Evolutionary conservation across 1,140 invertebrate species (phyloP), one percentile per base, ranked within the genome.

Genomic region (Medauroidea extradentata): DNA sequence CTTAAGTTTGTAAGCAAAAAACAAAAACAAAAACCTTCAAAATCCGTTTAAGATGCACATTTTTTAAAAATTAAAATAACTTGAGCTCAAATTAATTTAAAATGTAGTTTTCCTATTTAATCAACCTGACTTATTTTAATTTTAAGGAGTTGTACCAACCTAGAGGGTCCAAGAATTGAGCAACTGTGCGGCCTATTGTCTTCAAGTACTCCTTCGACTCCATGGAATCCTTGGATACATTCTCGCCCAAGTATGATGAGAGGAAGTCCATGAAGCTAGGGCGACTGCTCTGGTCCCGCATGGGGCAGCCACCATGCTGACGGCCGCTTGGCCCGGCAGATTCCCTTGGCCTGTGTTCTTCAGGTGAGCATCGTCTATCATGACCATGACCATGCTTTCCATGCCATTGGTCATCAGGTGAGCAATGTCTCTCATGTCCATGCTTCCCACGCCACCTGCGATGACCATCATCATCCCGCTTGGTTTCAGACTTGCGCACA

Each of bases 131-230:
- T 43, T 1, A 43, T 19, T 11, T 43, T 19, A 43, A n/a, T 16
- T 3, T 13, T 41, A 14, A 13, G 16, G 39, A 41, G 39, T 48
- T 9, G 8, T 19, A n/a, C 56, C 27, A 27, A 57, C 56, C 56
- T 24, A 57, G 29, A 8, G 56, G 56, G 38, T 57, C 56, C 43
- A 57, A 24, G 21, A 57, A 18, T 18, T 14, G 27, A 27, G 56
- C 56, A 2, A 57, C 48, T 3, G 56, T 44, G 21, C 50, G 23
- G 14, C 44, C 44, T 11, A 57, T 39, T 11, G 42, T 43, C 29
- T 23, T n/a, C 19, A 55, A 27, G 18, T 55, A 55, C 16, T 55
- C 29, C 29, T 11, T 34, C 5, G 29, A 34, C 29, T 34, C 29
- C 29, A 34, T 34, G 29, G 29, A 34, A 11, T 34, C 29, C 29